These are phyloP conservation scores for Peromyscus leucopus DNA, from an alignment of 2,113 vertebrate genomes.

Conservation along the genomic window DNA sequence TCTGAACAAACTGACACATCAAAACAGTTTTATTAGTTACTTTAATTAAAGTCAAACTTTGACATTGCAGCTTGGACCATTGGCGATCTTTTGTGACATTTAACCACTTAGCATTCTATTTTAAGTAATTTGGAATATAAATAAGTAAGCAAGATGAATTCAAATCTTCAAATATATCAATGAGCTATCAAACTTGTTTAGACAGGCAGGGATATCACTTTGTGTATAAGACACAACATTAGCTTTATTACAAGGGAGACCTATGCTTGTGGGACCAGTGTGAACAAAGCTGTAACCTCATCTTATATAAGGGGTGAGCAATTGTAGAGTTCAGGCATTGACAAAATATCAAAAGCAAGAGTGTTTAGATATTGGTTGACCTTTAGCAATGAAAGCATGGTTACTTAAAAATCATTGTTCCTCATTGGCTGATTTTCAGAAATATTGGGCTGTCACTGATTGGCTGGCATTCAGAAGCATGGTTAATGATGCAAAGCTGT, in stretches of 20 bases:
- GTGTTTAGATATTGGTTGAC: background rate
- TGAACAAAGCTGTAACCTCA: background rate
- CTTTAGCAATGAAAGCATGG: conserved; percentile 52
- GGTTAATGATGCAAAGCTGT: background rate
- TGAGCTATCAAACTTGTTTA: conserved; percentile 4
- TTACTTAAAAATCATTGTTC: conserved; percentile 58
- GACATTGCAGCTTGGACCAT: background rate
- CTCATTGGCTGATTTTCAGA: conserved; percentile 56
- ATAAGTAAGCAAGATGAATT: conserved; percentile 14
- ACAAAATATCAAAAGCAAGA: conserved; percentile 3
- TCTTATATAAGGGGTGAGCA: background rate
- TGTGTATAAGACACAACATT: background rate
- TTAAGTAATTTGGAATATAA: background rate
- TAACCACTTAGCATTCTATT: background rate
- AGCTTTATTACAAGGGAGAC: background rate
- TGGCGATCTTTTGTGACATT: background rate
- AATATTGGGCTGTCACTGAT: background rate
- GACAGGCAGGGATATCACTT: background rate
- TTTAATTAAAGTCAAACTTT: background rate
- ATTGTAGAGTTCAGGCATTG: background rate
- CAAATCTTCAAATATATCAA: conserved; percentile 9
- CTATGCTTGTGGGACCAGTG: background rate
- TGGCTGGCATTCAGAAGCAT: conserved; percentile 36
- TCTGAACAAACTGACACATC: background rate
- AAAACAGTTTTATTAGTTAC: conserved; percentile 2